A percentile compares a stretch with the other conserved stretches of the same genome.
phyloP scores from a whole-genome alignment of 2,888 invertebrate species.

The Hemicrepidius hirtus region DNA sequence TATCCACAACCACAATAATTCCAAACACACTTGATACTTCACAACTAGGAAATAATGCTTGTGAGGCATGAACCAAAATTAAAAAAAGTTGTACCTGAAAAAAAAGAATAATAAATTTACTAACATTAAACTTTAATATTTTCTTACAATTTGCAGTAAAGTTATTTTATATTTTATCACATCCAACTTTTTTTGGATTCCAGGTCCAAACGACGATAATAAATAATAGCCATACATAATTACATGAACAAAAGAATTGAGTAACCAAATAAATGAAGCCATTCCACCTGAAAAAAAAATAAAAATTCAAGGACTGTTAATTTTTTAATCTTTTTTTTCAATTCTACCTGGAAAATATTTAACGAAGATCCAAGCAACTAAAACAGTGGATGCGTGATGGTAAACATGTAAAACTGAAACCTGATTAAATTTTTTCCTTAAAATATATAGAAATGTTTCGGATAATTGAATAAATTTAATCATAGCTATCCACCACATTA shows the following conservation, averaged over 20 bases:
- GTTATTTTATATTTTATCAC: slow-evolving; percentile 20
- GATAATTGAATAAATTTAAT: slow-evolving; percentile 80
- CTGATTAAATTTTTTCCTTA: slow-evolving; percentile 81
- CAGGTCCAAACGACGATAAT: slow-evolving; percentile 16
- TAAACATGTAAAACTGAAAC: slow-evolving; percentile 81
- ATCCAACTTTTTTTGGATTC: not conserved
- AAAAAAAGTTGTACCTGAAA: not conserved
- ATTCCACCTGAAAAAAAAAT: slow-evolving; percentile 23
- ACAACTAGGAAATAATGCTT: not conserved
- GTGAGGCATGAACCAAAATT: not conserved
- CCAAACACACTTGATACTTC: too few relatives aligned
- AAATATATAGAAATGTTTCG: slow-evolving; percentile 80
- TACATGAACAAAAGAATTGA: slow-evolving; percentile 19
- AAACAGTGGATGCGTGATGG: slow-evolving; percentile 78
- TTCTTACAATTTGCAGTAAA: slow-evolving; percentile 15
- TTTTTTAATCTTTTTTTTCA: too few relatives aligned
- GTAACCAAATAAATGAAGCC: not conserved
- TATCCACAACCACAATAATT: not conserved
- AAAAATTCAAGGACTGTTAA: not conserved
- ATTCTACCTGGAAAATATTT: slow-evolving; percentile 41
- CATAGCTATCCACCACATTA: slow-evolving; percentile 70
- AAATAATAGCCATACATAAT: slow-evolving; percentile 35
- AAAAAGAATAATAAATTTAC: not conserved
- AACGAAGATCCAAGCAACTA: slow-evolving; percentile 73
- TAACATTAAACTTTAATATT: not conserved